Percentiles rank a stretch among this genome's conserved stretches.
These are phyloP conservation scores for Amblyopsis rosae DNA, from an alignment of 2,113 vertebrate genomes.

Conservation along the genomic window DNA sequence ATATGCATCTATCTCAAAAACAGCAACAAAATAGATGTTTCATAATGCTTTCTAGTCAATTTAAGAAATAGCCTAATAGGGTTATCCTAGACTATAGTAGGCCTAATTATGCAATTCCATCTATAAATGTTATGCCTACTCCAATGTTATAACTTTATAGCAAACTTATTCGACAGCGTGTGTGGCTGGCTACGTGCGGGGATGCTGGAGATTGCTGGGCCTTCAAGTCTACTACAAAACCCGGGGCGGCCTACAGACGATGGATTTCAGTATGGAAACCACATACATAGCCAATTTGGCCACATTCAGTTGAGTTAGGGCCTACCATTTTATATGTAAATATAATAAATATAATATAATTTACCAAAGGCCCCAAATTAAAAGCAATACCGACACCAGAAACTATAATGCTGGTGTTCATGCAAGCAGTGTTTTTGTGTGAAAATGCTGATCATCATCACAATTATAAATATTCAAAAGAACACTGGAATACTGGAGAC, in stretches of 20 bases:
- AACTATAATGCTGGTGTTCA: no score
- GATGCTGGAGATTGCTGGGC: conserved; percentile 60
- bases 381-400: no score
- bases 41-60: neutral
- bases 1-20: no score
- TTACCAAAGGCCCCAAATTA: no score
- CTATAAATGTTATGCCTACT: conserved; percentile 62
- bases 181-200: conserved; percentile 58
- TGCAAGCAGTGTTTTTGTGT: no score
- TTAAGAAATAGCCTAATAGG: conserved; percentile 6
- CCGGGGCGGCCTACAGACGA: conserved; percentile 27
- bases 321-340: no score
- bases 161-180: conserved; percentile 55
- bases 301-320: no score
- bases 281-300: no score
- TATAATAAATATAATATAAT: no score
- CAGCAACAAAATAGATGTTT: neutral
- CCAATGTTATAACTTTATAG: conserved; percentile 57
- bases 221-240: conserved; percentile 49
- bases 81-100: conserved; percentile 14
- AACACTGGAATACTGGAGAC: conserved; percentile 30
- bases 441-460: no score
- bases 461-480: no score
- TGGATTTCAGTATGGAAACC: no score
- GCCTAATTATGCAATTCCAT: conserved; percentile 21